Evolutionary conservation across 2,797 vertebrate species (phyloP).

Genomic region (Jordanella pulchra): DNA sequence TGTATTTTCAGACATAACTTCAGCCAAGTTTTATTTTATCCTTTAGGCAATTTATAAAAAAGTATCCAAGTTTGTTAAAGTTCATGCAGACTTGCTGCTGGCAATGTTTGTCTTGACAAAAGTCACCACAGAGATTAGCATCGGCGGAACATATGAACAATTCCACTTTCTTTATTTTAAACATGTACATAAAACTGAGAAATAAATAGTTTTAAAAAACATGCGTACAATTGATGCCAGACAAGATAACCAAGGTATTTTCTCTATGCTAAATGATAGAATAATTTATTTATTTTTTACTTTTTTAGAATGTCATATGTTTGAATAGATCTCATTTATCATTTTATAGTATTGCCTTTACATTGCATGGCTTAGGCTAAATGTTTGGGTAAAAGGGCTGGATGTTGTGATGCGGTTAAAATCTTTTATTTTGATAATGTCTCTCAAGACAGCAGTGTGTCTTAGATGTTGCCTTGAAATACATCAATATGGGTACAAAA

Average conservation of each 20-base stretch:
- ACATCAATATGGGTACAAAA: background rate
- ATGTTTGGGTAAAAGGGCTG: too few relatives aligned
- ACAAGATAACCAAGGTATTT: background rate
- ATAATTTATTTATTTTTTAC: too few relatives aligned
- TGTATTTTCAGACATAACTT: too few relatives aligned
- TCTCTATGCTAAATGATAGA: too few relatives aligned
- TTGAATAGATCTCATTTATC: too few relatives aligned
- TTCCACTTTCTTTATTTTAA: background rate
- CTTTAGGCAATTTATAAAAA: background rate
- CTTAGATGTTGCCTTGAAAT: background rate
- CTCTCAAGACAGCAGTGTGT: background rate
- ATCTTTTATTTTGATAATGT: too few relatives aligned
- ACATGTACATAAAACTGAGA: background rate
- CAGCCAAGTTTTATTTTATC: background rate
- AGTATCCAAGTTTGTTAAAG: background rate
- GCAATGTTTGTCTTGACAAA: conserved; percentile 1
- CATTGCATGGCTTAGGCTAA: too few relatives aligned
- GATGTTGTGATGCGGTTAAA: too few relatives aligned
- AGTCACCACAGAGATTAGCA: background rate
- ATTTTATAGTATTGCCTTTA: too few relatives aligned
- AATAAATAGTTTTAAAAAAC: background rate
- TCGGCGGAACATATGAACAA: background rate
- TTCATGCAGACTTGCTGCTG: background rate
- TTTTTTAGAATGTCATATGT: too few relatives aligned
- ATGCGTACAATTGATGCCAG: conserved; percentile 13